Evolutionary conservation across 2,888 invertebrate species (phyloP), one percentile per base, ranked within the genome.

Genomic region (Drosophila mettleri): DNA sequence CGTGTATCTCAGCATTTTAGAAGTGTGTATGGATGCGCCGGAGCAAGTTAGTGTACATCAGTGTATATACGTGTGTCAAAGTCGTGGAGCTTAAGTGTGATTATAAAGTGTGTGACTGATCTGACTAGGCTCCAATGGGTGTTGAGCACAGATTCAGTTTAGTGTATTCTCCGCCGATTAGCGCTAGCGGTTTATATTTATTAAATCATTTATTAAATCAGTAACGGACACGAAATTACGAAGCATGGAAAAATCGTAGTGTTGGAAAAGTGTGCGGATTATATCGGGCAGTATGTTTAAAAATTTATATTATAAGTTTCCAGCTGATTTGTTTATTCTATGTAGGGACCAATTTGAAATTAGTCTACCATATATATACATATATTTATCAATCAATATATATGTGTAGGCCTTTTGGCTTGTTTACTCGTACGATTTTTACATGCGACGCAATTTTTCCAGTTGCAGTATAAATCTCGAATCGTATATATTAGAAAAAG

Each of bases 341-440:
- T 51, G 57, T 46, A 16, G 22, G 16, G 16, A 10, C 20, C 9
- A 33, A 33, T 34, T 10, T 16, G 7, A 2, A 24, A 24, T 3
- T 10, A 9, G 9, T 29, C 6, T 7, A 18, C 16, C 16, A 9
- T 46, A 29, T 12, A 0, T 24, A 9, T 6, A 27, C 16, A 14
- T 10, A n/a, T 10, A 14, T 34, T 12, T 34, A 3, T 34, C 18
- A 12, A 20, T 20, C 38, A 2, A 0, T 49, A 3, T 7, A 34
- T 24, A 16, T 20, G 18, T 18, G 0, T 10, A 12, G 6, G 6
- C 5, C 43, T 3, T 43, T 18, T 29, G 39, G 3, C 9, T 63
- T 45, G 71, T 63, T 20, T 45, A 54, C 58, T 29, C 54, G 36
- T 80, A 86, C 82, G 82, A 86, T 83, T 80, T 83, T 75, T 38